Evolutionary conservation across 2,113 vertebrate genomes (phyloP).

Genomic region (Myrmecophaga tridactyla): DNA sequence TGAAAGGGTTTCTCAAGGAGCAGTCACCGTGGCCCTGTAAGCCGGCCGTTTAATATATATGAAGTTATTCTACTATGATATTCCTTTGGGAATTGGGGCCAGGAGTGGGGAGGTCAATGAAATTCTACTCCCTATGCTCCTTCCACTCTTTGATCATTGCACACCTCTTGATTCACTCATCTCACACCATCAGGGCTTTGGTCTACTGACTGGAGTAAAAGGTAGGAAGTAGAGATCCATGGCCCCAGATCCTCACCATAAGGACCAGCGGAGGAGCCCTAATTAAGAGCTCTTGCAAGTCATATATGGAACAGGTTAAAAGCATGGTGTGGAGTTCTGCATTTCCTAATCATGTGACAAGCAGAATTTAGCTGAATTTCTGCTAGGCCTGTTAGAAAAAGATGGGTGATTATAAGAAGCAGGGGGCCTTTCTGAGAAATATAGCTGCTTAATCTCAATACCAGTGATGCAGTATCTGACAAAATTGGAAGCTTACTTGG

Average conservation of each 20-base stretch:
- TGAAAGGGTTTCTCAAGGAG: background rate
- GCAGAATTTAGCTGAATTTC: conserved; percentile 61
- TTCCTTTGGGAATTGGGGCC: background rate
- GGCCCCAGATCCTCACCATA: background rate
- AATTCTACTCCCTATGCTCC: conserved; percentile 13
- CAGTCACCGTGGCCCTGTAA: background rate
- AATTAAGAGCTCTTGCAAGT: conserved; percentile 35
- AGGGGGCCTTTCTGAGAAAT: conserved; percentile 58
- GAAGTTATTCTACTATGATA: background rate
- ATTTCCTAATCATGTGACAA: conserved; percentile 49
- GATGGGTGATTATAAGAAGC: conserved; percentile 52
- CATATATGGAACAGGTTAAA: conserved; percentile 19
- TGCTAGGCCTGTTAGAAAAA: conserved; percentile 52
- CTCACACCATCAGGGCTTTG: background rate
- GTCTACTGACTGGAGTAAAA: background rate
- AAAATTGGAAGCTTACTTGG: conserved; percentile 66
- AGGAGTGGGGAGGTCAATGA: background rate
- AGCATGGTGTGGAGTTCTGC: background rate
- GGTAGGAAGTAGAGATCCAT: background rate
- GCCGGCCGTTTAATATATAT: background rate
- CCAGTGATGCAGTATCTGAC: conserved; percentile 47
- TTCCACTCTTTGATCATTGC: conserved; percentile 38
- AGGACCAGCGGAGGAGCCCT: background rate
- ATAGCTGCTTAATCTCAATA: conserved; percentile 47
- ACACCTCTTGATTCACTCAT: no score